phyloP scores from a whole-genome alignment of 2,797 vertebrate genomes.

The Hemitrygon akajei region DNA sequence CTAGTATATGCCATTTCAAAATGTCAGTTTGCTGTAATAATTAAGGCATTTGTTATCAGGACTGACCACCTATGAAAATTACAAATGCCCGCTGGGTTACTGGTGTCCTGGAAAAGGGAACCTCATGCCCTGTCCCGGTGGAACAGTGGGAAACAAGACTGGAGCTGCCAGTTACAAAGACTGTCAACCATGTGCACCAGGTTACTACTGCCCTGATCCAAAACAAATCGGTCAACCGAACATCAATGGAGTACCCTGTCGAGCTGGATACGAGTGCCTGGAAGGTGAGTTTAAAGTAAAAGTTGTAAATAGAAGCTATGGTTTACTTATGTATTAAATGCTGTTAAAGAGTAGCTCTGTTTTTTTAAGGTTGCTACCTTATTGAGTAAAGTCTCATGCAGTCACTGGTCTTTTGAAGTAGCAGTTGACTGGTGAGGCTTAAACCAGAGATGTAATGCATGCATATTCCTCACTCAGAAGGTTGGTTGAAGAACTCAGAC shows the following conservation, averaged over 20 bases:
- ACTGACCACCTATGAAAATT: conserved; percentile 54
- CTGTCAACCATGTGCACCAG: conserved; percentile 68
- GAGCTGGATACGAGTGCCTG: conserved; percentile 74
- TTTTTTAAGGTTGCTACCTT: no score
- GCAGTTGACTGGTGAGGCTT: no score
- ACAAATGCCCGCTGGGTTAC: conserved; percentile 72
- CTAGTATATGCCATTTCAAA: background rate
- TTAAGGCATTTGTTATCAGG: conserved; percentile 44
- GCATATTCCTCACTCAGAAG: no score
- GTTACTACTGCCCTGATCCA: conserved; percentile 73
- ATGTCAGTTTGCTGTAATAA: background rate
- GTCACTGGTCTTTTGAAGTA: no score
- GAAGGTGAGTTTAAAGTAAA: conserved; percentile 53
- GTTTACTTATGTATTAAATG: no score
- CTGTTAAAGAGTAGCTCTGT: no score
- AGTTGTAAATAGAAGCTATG: background rate
- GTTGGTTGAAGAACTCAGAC: no score
- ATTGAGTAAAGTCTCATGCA: no score
- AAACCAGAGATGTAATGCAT: no score
- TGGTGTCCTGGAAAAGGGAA: conserved; percentile 78
- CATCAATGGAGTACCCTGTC: conserved; percentile 66
- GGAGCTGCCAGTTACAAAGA: conserved; percentile 65
- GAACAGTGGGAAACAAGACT: conserved; percentile 66
- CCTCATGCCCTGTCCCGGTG: conserved; percentile 70
- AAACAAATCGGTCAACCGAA: conserved; percentile 60